Evolutionary conservation across 2,888 invertebrate genomes (phyloP).

Genomic region (Polylopha cassiicola): DNA sequence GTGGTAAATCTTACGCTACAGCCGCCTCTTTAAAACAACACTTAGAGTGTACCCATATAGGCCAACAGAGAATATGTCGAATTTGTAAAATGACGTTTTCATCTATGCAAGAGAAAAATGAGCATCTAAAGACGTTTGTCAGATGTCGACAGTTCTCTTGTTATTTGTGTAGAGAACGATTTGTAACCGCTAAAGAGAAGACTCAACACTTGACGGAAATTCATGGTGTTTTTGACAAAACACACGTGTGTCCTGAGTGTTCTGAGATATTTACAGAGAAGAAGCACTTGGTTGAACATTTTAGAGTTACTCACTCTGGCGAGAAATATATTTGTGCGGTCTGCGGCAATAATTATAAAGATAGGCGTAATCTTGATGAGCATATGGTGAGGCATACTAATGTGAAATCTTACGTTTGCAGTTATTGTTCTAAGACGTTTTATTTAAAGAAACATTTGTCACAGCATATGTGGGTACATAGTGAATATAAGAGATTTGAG

Average conservation of each 20-base stretch:
- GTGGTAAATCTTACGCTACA: constrained; percentile 24
- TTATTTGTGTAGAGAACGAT: constrained; percentile 44
- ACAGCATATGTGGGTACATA: constrained; percentile 62
- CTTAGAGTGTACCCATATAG: constrained; percentile 31
- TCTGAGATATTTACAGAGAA: constrained; percentile 38
- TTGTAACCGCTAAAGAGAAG: constrained; percentile 39
- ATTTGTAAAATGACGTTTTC: constrained; percentile 43
- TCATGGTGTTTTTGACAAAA: constrained; percentile 32
- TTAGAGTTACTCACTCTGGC: constrained; percentile 45
- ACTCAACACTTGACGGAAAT: constrained; percentile 39
- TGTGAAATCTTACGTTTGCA: constrained; percentile 62
- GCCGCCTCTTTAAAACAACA: constrained; percentile 25
- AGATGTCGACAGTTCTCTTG: constrained; percentile 49
- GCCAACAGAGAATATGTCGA: constrained; percentile 31
- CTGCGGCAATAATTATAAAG: constrained; percentile 58
- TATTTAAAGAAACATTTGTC: constrained; percentile 50
- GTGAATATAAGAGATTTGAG: constrained; percentile 48
- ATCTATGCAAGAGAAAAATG: constrained; percentile 40
- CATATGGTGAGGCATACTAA: constrained; percentile 68
- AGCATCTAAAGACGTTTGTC: constrained; percentile 38
- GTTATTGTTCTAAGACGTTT: constrained; percentile 62
- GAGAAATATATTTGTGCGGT: constrained; percentile 42
- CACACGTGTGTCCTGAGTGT: constrained; percentile 40
- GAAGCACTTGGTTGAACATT: constrained; percentile 42
- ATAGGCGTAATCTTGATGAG: constrained; percentile 56